A percentile compares a stretch with the other conserved stretches of the same genome.
These are phyloP conservation scores for Oryzias curvinotus DNA, from an alignment of 2,113 vertebrate species.

Conservation along the genomic window DNA sequence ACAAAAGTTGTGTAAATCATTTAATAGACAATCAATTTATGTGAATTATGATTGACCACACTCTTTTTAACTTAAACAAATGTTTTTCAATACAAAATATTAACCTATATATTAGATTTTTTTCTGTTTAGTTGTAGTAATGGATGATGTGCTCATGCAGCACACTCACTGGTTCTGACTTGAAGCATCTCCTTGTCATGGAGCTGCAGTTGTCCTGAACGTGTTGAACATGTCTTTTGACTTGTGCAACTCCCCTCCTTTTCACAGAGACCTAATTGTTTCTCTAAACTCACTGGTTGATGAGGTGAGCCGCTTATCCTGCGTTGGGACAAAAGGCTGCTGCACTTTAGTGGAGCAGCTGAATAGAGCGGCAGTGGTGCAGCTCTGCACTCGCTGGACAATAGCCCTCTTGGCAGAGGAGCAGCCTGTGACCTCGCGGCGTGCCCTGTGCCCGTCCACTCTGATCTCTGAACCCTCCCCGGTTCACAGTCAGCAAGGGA, in stretches of 20 bases:
- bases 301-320: constrained; percentile 59
- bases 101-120: no score
- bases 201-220: constrained; percentile 37
- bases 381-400: constrained; percentile 59
- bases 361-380: constrained; percentile 57
- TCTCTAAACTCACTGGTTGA: constrained; percentile 66
- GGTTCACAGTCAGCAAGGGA: constrained; percentile 38
- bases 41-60: no score
- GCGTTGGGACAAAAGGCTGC: constrained; percentile 56
- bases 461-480: constrained; percentile 52
- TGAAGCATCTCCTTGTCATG: constrained; percentile 46
- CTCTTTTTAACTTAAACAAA: no score
- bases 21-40: no score
- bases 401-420: constrained; percentile 65
- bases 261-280: constrained; percentile 58
- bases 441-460: constrained; percentile 25
- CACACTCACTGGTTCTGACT: background rate
- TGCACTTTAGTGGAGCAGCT: constrained; percentile 59
- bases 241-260: constrained; percentile 61
- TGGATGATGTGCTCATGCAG: no score
- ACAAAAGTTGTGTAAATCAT: no score
- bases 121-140: no score
- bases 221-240: constrained; percentile 58
- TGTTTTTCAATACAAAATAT: no score
- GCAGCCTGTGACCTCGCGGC: constrained; percentile 55